A percentile compares a stretch with the other conserved stretches of the same genome.
phyloP scores from a whole-genome alignment of 1,140 invertebrate species.

The Chymomyza costata region DNA sequence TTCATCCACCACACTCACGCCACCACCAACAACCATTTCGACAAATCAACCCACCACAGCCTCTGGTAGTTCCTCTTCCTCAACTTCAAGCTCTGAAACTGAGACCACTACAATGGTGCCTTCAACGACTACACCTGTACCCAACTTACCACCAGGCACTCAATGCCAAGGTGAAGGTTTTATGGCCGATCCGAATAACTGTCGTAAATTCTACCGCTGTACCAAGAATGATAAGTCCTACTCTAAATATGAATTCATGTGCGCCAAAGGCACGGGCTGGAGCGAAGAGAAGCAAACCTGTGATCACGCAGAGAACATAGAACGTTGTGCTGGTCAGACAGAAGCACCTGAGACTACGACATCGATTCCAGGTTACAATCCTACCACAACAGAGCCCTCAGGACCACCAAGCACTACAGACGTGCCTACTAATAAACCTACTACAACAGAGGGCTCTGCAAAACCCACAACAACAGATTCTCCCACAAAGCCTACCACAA shows the following conservation, averaged over 20 bases:
- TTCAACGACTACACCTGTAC: slow-evolving; percentile 47
- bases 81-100: slow-evolving; percentile 18
- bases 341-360: slow-evolving; percentile 21
- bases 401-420: slow-evolving; percentile 27
- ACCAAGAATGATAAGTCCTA: slow-evolving; percentile 74
- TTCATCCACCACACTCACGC: slow-evolving; percentile 10
- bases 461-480: slow-evolving; percentile 12
- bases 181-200: slow-evolving; percentile 78
- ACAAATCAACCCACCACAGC: slow-evolving; percentile 25
- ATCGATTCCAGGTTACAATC: slow-evolving; percentile 2
- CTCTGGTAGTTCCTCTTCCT: slow-evolving; percentile 15
- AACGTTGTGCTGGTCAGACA: slow-evolving; percentile 29
- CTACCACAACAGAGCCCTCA: slow-evolving; percentile 22
- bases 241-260: slow-evolving; percentile 69
- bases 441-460: slow-evolving; percentile 26
- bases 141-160: slow-evolving; percentile 43
- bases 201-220: slow-evolving; percentile 78
- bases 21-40: slow-evolving; percentile 17
- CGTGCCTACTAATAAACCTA: slow-evolving; percentile 16
- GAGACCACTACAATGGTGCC: slow-evolving; percentile 21
- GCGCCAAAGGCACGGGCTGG: slow-evolving; percentile 76
- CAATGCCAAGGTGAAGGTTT: slow-evolving; percentile 80
- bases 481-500: slow-evolving; percentile 16
- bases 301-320: slow-evolving; percentile 45
- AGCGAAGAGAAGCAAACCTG: slow-evolving; percentile 75